phyloP scores from a whole-genome alignment of 2,888 invertebrate genomes.

The Phalangium opilio region DNA sequence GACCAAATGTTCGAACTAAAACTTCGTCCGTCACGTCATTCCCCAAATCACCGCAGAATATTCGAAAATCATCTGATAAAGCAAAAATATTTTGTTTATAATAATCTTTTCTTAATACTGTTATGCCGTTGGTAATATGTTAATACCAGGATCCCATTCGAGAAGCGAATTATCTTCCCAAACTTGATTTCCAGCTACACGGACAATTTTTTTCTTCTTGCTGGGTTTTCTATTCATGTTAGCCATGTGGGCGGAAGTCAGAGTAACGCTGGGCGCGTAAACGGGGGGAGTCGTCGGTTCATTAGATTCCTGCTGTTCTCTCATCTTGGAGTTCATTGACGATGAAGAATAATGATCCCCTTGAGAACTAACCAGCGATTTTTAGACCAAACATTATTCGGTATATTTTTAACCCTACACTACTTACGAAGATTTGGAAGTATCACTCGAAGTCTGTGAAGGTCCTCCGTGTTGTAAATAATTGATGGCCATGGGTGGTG shows the following conservation, averaged over 20 bases:
- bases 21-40: constrained; percentile 98
- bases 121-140: too few species aligned
- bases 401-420: too few species aligned
- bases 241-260: not conserved
- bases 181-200: constrained; percentile 81
- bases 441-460: too few species aligned
- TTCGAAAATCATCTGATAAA: constrained; percentile 86
- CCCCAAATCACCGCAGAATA: constrained; percentile 98
- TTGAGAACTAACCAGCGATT: too few species aligned
- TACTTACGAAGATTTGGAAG: too few species aligned
- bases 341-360: constrained; percentile 5
- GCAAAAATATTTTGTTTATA: not conserved
- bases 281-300: constrained; percentile 1
- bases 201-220: constrained; percentile 55
- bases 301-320: not conserved
- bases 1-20: constrained; percentile 85
- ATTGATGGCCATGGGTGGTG: too few species aligned
- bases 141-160: constrained; percentile 79
- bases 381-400: too few species aligned
- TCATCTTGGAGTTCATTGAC: not conserved
- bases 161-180: constrained; percentile 90
- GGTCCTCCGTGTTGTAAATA: too few species aligned
- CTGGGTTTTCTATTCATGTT: constrained; percentile 25
- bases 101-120: too few species aligned
- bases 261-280: constrained; percentile 6